Conservation (phyloP, 2,888 invertebrate genomes). For the Calameuta idolon region DNA sequence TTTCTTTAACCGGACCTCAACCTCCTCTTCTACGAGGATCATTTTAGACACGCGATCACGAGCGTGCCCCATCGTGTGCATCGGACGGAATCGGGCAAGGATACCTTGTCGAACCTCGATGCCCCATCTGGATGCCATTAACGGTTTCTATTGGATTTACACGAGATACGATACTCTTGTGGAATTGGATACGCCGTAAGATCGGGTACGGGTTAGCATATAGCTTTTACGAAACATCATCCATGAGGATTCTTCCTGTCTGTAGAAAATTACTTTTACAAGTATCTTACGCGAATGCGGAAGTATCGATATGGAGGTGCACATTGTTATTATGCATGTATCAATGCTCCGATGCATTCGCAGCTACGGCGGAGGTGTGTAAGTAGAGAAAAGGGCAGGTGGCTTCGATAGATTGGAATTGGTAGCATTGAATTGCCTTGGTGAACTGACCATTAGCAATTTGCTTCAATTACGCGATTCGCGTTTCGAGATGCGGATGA, state of each 20-base stretch:
- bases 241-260: background rate
- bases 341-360: background rate
- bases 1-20: background rate
- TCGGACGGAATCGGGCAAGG: background rate
- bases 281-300: background rate
- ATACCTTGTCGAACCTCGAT: background rate
- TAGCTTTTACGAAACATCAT: background rate
- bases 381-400: background rate
- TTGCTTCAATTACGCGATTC: conserved; percentile 58
- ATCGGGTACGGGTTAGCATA: background rate
- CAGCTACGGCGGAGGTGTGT: background rate
- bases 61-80: background rate
- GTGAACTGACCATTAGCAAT: conserved; percentile 50
- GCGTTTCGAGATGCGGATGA: conserved; percentile 54
- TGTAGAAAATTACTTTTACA: background rate
- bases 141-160: background rate
- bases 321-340: background rate
- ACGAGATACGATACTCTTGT: background rate
- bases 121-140: background rate
- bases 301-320: background rate
- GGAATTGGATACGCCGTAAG: background rate
- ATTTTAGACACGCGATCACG: conserved; percentile 5
- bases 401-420: background rate
- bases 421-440: background rate
- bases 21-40: background rate